A percentile compares a stretch with the other conserved stretches of the same genome.
Evolutionary conservation across 2,888 invertebrate genomes (phyloP).

Genomic region (Tenthredo notha): DNA sequence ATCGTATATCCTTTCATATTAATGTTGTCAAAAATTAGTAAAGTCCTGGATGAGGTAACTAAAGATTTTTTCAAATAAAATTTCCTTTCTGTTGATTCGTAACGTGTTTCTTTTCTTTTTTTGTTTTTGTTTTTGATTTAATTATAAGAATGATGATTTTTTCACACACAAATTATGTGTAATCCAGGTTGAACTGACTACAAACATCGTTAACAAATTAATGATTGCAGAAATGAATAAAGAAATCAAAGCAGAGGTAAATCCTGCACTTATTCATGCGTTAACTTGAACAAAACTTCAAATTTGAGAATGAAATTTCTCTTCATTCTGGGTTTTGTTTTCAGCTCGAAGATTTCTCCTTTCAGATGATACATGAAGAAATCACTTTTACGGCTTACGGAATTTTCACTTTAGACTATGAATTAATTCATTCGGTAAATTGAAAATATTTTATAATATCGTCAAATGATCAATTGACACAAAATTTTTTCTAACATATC

Average conservation of each 20-base stretch:
- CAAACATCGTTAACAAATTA: background rate
- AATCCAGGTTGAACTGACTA: background rate
- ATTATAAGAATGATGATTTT: background rate
- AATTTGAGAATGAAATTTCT: background rate
- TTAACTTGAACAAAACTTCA: background rate
- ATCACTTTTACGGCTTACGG: background rate
- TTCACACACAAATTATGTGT: background rate
- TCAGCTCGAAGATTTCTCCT: background rate
- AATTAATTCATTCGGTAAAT: background rate
- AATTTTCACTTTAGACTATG: background rate
- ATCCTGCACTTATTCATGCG: background rate
- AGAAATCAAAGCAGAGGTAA: background rate
- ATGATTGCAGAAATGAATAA: background rate
- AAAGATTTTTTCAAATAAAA: background rate
- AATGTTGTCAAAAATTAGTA: background rate
- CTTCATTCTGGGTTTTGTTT: background rate
- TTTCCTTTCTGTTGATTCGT: background rate
- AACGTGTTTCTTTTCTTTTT: background rate
- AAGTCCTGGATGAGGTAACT: background rate
- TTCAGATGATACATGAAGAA: background rate
- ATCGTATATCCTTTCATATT: background rate
- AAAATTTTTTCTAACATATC: background rate
- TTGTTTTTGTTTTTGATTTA: too few relatives aligned
- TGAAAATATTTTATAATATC: background rate
- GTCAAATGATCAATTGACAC: background rate